These are phyloP conservation scores for Acanthococcus lagerstroemiae DNA, from an alignment of 2,888 invertebrate species.

Conservation along the genomic window DNA sequence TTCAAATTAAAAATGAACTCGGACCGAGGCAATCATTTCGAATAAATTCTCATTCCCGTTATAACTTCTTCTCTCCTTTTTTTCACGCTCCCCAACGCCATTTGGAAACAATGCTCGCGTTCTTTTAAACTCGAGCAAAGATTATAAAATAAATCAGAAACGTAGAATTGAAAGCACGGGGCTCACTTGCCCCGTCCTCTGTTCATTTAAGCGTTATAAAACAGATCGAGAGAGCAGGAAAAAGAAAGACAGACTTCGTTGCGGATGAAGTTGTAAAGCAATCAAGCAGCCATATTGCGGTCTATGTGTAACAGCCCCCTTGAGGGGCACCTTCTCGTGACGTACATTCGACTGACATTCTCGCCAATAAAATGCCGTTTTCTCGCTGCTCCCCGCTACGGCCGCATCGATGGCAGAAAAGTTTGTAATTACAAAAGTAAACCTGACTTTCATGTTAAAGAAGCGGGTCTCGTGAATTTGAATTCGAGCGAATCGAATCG, in stretches of 20 bases:
- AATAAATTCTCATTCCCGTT: background rate
- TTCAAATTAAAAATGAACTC: background rate
- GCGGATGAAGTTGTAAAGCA: constrained; percentile 32
- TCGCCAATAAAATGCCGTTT: constrained; percentile 24
- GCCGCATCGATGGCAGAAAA: constrained; percentile 12
- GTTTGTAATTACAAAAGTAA: constrained; percentile 28
- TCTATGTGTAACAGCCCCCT: constrained; percentile 31
- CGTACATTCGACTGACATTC: constrained; percentile 27
- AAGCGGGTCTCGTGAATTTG: background rate
- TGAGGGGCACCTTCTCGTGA: constrained; percentile 29
- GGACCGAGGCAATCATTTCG: background rate
- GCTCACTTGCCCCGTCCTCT: background rate
- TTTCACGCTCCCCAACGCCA: background rate
- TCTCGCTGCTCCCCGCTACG: background rate
- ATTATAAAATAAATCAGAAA: constrained; percentile 28
- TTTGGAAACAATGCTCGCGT: constrained; percentile 9
- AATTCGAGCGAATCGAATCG: background rate
- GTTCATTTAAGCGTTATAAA: background rate
- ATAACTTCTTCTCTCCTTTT: background rate
- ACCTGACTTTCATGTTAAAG: constrained; percentile 27
- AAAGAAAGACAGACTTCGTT: too few species aligned
- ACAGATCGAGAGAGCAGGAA: background rate
- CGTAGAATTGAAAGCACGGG: constrained; percentile 5
- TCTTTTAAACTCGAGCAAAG: too few species aligned
- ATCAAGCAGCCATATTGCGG: constrained; percentile 32